phyloP scores from a whole-genome alignment of 2,797 vertebrate genomes.

The Thamnophis elegans region DNA sequence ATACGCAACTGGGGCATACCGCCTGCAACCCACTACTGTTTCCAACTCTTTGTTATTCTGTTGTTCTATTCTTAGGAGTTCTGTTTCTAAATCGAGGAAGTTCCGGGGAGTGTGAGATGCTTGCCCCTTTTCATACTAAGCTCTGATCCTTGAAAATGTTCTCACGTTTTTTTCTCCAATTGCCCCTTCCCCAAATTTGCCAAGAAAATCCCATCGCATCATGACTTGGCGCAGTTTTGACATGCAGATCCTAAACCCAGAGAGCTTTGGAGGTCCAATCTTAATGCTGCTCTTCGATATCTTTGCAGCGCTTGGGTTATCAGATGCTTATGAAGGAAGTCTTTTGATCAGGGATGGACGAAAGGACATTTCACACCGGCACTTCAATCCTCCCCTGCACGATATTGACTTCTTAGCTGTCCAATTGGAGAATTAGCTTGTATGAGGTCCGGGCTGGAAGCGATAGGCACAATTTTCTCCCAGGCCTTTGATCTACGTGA shows the following conservation, averaged over 20 bases:
- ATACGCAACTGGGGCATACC: too few species aligned
- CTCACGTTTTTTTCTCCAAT: background rate
- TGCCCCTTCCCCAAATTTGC: background rate
- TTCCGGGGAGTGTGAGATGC: background rate
- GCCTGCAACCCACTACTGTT: too few species aligned
- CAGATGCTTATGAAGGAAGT: background rate
- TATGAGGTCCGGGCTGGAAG: background rate
- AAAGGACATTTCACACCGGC: background rate
- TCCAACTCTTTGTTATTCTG: background rate
- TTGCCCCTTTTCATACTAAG: background rate
- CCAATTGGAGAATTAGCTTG: background rate
- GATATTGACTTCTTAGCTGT: background rate
- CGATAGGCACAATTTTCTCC: background rate
- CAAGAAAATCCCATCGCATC: background rate
- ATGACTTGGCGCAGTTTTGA: background rate
- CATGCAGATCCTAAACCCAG: background rate
- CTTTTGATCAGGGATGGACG: background rate
- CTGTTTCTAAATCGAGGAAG: background rate
- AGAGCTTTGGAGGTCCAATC: background rate
- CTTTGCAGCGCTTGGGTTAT: background rate
- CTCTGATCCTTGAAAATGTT: background rate
- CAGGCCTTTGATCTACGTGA: background rate
- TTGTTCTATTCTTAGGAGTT: background rate
- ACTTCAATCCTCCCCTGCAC: too few species aligned
- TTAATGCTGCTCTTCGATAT: background rate